Conservation (phyloP, 2,797 vertebrate species). For the Anguilla pacifica region DNA sequence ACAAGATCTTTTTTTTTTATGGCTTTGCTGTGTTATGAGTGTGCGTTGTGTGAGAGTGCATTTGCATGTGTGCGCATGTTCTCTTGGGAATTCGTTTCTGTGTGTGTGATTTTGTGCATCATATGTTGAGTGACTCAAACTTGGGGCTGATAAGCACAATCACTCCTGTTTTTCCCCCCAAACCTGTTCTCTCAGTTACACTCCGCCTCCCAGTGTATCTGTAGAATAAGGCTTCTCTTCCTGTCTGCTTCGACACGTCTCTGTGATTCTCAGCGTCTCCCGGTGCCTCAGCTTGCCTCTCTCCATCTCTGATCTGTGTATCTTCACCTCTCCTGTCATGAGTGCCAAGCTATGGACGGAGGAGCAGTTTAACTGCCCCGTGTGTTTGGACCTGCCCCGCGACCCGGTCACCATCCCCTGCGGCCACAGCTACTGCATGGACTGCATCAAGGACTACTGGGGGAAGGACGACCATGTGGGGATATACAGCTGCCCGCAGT, state of each 20-base stretch:
- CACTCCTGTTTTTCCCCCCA: slow-evolving; percentile 57
- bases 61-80: neutral
- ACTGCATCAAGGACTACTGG: slow-evolving; percentile 78
- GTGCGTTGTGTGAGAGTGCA: neutral
- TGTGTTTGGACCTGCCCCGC: slow-evolving; percentile 76
- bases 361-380: slow-evolving; percentile 82
- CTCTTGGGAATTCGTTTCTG: neutral
- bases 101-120: neutral
- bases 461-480: slow-evolving; percentile 70
- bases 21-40: neutral
- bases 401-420: slow-evolving; percentile 79
- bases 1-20: neutral
- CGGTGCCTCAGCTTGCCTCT: neutral
- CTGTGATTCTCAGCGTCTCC: neutral
- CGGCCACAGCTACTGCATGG: slow-evolving; percentile 82
- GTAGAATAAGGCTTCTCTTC: neutral
- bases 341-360: slow-evolving; percentile 72
- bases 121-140: neutral
- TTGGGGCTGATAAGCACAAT: neutral
- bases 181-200: slow-evolving; percentile 64
- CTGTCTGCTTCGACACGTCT: neutral
- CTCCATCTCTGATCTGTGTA: neutral
- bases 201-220: slow-evolving; percentile 52
- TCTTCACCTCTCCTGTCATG: slow-evolving; percentile 42
- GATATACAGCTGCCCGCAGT: slow-evolving; percentile 75